Evolutionary conservation across 2,797 vertebrate species (phyloP).

Genomic region (Peromyscus eremicus): DNA sequence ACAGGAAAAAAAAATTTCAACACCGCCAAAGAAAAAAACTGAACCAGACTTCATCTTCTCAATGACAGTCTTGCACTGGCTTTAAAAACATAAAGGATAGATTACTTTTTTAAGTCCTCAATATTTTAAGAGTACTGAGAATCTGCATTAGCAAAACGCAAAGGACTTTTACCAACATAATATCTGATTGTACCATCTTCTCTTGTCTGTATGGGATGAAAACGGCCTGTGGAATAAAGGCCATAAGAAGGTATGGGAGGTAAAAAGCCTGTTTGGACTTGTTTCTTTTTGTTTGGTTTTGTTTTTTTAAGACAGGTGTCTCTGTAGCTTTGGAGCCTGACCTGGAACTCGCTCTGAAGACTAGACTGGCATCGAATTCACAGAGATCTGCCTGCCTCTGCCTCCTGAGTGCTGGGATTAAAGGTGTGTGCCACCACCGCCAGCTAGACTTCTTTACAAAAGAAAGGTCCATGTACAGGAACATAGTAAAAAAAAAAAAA

Average conservation of each 20-base stretch:
- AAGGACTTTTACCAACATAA: not conserved
- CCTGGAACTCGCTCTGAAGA: no score
- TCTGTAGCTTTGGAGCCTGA: no score
- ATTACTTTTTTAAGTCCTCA: not conserved
- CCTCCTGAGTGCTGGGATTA: no score
- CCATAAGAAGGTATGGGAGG: not conserved
- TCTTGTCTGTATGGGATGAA: not conserved
- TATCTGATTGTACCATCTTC: constrained; percentile 42
- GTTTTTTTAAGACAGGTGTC: no score
- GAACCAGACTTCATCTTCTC: not conserved
- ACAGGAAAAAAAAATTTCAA: constrained; percentile 38
- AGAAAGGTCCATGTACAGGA: not conserved
- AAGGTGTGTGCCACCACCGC: no score
- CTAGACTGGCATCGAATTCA: no score
- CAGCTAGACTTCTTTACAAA: not conserved
- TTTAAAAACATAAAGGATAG: constrained; percentile 29
- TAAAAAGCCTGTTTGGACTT: constrained; percentile 14
- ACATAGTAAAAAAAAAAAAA: not conserved
- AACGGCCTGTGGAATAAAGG: constrained; percentile 3
- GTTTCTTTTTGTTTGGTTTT: not conserved
- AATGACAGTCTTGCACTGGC: not conserved
- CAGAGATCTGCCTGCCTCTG: no score
- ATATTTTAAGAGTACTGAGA: not conserved
- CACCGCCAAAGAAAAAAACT: not conserved
- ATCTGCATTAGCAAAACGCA: constrained; percentile 39